Percentiles rank a stretch among this genome's conserved stretches.
phyloP scores from a whole-genome alignment of 2,888 invertebrate genomes.

The Desoria tigrina region DNA sequence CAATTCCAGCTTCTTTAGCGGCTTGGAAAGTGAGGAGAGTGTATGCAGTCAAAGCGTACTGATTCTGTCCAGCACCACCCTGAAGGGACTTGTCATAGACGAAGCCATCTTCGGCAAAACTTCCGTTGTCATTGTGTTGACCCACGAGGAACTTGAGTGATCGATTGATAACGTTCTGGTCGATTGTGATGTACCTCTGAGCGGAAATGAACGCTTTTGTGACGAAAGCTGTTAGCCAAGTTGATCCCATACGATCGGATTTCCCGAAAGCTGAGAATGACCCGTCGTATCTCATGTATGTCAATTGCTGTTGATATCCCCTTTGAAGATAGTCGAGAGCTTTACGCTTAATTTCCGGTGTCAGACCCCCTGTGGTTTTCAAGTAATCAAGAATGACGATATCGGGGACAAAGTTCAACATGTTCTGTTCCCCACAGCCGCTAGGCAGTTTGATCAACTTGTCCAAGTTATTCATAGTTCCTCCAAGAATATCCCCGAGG shows the following conservation, averaged over 20 bases:
- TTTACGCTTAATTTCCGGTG: conserved; percentile 26
- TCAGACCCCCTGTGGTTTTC: conserved; percentile 22
- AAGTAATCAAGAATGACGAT: conserved; percentile 44
- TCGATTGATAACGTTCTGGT: conserved; percentile 64
- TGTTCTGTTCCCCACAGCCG: conserved; percentile 49
- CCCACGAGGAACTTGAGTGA: conserved; percentile 74
- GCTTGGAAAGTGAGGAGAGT: conserved; percentile 34
- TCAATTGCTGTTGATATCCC: conserved; percentile 89
- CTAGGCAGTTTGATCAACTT: conserved; percentile 55
- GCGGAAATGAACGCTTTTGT: conserved; percentile 76
- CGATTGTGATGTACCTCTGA: conserved; percentile 69
- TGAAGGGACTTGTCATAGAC: conserved; percentile 73
- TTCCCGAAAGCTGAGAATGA: conserved; percentile 86
- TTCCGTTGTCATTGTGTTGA: conserved; percentile 68
- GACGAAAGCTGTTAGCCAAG: conserved; percentile 88
- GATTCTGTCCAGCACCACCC: conserved; percentile 60
- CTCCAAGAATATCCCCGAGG: conserved; percentile 72
- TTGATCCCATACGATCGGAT: conserved; percentile 68
- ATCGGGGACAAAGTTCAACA: conserved; percentile 45
- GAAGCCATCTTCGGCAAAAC: conserved; percentile 72
- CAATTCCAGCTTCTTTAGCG: conserved; percentile 7
- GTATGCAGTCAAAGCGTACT: conserved; percentile 35
- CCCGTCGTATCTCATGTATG: conserved; percentile 79
- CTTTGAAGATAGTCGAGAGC: conserved; percentile 66
- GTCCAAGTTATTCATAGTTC: conserved; percentile 73